These are phyloP conservation scores for Hydrotaea cyrtoneurina DNA, from an alignment of 2,888 invertebrate genomes.

Conservation along the genomic window DNA sequence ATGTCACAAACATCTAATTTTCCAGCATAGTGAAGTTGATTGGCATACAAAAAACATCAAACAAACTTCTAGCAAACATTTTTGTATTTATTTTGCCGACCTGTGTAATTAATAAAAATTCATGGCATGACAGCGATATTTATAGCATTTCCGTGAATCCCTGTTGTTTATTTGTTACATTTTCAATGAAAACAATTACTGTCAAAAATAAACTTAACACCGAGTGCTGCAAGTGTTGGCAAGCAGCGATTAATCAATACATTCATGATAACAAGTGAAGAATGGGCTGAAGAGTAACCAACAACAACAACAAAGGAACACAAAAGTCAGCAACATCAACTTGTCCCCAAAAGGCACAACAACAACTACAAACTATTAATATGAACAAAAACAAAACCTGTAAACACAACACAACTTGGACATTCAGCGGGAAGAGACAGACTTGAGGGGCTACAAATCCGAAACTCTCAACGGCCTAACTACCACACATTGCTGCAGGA, in stretches of 20 bases:
- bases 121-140: neutral
- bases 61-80: no score
- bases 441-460: neutral
- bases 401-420: conserved; percentile 1
- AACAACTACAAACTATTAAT: neutral
- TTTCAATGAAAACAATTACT: neutral
- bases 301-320: neutral
- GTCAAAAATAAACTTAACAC: neutral
- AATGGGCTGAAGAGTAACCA: neutral
- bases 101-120: no score
- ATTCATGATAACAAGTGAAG: neutral
- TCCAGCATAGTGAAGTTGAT: no score
- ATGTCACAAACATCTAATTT: no score
- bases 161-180: neutral
- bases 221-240: neutral
- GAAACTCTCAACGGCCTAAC: neutral
- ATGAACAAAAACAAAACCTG: neutral
- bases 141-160: neutral
- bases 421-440: neutral
- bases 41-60: no score
- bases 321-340: neutral
- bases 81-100: no score
- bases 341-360: neutral
- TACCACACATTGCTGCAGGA: no score
- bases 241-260: neutral